A percentile compares a stretch with the other conserved stretches of the same genome.
Evolutionary conservation across 92 coral and sea anemone species (phyloP).

Genomic region (Parazoanthus darwini): DNA sequence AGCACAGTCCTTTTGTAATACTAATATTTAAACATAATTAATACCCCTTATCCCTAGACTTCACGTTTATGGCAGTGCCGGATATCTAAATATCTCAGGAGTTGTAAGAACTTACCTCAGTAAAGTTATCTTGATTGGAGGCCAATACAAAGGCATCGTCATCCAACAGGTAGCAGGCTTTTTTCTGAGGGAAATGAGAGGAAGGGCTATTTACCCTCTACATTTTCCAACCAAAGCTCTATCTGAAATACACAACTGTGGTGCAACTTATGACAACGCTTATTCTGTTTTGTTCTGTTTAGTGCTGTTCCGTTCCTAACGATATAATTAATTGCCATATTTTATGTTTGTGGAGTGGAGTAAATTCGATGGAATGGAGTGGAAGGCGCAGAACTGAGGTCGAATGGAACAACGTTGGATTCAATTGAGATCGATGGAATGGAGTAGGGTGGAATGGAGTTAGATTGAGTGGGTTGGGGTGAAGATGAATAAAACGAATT

Average conservation of each 20-base stretch:
- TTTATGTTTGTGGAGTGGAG: not conserved
- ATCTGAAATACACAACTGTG: too few species aligned
- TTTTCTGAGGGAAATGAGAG: conserved; percentile 32
- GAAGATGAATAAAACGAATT: too few species aligned
- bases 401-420: not conserved
- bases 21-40: not conserved
- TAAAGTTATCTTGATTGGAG: conserved; percentile 48
- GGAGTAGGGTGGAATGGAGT: not conserved
- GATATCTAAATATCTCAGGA: not conserved
- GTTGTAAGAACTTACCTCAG: conserved; percentile 45
- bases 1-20: not conserved
- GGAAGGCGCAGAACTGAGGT: too few species aligned
- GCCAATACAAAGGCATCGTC: conserved; percentile 87
- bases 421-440: not conserved
- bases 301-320: not conserved
- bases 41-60: not conserved
- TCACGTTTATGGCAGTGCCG: not conserved
- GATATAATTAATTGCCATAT: not conserved
- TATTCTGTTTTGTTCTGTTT: too few species aligned
- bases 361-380: not conserved
- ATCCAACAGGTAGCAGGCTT: conserved; percentile 68
- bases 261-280: too few species aligned
- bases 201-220: not conserved
- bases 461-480: not conserved
- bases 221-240: not conserved